Conservation (phyloP, 2,888 invertebrate genomes). For the Pteria penguin region DNA sequence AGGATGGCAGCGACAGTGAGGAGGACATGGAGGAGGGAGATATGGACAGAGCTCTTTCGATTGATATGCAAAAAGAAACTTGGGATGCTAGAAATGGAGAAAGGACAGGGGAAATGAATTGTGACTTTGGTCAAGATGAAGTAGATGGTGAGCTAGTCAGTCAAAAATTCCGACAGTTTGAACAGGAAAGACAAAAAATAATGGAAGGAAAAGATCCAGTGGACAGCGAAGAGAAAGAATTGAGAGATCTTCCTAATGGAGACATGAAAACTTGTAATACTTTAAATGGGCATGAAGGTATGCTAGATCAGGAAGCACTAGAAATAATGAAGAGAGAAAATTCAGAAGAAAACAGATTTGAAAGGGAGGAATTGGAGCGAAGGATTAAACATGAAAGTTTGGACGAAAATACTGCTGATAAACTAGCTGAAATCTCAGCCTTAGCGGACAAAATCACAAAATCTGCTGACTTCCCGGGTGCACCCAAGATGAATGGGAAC, state of each 20-base stretch:
- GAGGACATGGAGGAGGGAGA: constrained; percentile 44
- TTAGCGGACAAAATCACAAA: constrained; percentile 26
- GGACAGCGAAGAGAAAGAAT: background rate
- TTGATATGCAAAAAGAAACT: background rate
- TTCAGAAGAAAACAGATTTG: background rate
- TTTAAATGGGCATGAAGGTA: background rate
- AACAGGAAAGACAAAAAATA: background rate
- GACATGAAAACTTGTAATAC: background rate
- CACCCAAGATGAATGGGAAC: constrained; percentile 60
- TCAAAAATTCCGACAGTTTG: constrained; percentile 21
- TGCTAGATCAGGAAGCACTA: background rate
- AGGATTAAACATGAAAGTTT: background rate
- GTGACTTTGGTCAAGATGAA: constrained; percentile 53
- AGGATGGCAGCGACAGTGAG: constrained; percentile 65
- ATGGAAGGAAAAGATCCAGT: background rate
- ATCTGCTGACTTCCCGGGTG: constrained; percentile 27
- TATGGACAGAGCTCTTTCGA: constrained; percentile 40
- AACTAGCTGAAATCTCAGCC: constrained; percentile 30
- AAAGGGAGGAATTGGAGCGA: background rate
- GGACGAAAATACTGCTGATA: constrained; percentile 11
- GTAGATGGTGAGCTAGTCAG: constrained; percentile 66
- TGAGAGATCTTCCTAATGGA: background rate
- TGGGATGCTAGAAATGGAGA: constrained; percentile 50
- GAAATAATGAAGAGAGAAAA: background rate
- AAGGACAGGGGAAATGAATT: constrained; percentile 35